Conservation (phyloP, 2,888 invertebrate genomes). For the Argyresthia goedartella region DNA sequence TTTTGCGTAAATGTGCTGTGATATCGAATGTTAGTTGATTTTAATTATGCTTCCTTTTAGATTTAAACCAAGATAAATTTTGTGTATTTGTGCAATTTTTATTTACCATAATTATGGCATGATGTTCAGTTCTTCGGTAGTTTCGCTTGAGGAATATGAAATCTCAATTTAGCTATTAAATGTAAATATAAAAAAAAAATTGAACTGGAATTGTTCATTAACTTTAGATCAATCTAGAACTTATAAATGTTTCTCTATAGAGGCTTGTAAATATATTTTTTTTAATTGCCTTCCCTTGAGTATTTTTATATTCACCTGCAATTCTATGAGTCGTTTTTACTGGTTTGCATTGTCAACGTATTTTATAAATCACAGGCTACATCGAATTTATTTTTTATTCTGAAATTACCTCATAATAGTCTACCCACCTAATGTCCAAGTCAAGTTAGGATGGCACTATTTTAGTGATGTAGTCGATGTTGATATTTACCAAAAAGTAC, state of each 20-base stretch:
- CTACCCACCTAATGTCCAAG: no score
- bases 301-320: constrained; percentile 9
- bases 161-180: neutral
- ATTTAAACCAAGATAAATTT: constrained; percentile 19
- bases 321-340: constrained; percentile 1
- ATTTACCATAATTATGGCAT: no score
- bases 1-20: constrained; percentile 71
- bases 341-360: neutral
- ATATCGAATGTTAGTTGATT: constrained; percentile 61
- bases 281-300: constrained; percentile 13
- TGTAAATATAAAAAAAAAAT: neutral
- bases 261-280: constrained; percentile 57
- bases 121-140: no score
- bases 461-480: no score
- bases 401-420: neutral
- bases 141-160: constrained; percentile 2
- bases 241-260: constrained; percentile 28
- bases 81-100: neutral
- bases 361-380: neutral
- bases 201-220: constrained; percentile 51
- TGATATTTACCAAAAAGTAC: no score
- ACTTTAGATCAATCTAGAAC: constrained; percentile 23
- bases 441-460: no score
- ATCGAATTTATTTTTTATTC: neutral
- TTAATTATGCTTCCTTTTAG: constrained; percentile 53